phyloP scores from a whole-genome alignment of 2,113 vertebrate genomes.

The Drymodes brunneopygia region DNA sequence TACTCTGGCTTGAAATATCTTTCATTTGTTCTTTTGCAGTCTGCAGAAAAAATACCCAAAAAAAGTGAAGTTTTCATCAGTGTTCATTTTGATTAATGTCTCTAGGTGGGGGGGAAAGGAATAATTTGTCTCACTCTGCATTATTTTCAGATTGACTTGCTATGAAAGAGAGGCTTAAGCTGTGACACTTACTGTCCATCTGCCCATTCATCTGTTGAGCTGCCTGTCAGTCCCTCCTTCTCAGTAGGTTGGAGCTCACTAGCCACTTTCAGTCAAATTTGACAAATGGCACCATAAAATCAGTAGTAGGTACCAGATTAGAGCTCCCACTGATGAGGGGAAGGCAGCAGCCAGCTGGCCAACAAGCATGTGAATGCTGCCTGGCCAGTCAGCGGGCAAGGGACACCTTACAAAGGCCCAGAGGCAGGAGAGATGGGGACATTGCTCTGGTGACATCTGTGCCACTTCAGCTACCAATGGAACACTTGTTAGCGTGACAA shows the following conservation, averaged over 20 bases:
- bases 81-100: background rate
- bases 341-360: background rate
- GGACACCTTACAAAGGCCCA: background rate
- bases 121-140: background rate
- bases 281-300: background rate
- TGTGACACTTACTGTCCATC: background rate
- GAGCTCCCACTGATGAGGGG: background rate
- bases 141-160: conserved; percentile 12
- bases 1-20: background rate
- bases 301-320: background rate
- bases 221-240: background rate
- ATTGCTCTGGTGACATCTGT: background rate
- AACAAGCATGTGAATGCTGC: background rate
- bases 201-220: conserved; percentile 6
- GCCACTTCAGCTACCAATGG: background rate
- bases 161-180: background rate
- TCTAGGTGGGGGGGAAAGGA: background rate
- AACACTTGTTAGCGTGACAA: background rate
- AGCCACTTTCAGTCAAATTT: conserved; percentile 20
- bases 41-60: background rate
- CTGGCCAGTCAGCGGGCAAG: background rate
- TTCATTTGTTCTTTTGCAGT: background rate
- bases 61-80: background rate
- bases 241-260: background rate
- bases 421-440: background rate